phyloP scores from a whole-genome alignment of 1,140 invertebrate genomes.

The Holotrichia oblita region DNA sequence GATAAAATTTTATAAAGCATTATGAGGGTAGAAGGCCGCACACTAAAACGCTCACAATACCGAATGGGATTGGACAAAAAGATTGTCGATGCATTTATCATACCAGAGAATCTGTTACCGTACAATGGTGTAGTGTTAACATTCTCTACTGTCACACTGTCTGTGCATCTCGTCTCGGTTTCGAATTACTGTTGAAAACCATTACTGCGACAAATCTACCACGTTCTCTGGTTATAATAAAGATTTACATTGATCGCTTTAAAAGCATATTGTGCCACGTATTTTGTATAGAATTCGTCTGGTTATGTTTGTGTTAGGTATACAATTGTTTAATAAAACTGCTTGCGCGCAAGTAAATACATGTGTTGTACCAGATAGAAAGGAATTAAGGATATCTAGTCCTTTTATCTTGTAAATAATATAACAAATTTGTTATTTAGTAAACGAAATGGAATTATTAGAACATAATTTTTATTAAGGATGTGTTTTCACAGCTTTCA shows the following conservation, averaged over 20 bases:
- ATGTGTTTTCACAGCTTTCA: too few relatives aligned
- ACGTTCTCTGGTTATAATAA: conserved; percentile 25
- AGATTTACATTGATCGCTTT: conserved; percentile 8
- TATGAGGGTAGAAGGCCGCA: conserved; percentile 19
- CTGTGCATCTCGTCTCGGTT: conserved; percentile 28
- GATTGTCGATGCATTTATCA: conserved; percentile 23
- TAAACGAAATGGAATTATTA: too few relatives aligned
- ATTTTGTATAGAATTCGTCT: not conserved
- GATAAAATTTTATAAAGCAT: conserved; percentile 31
- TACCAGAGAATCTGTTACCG: conserved; percentile 20
- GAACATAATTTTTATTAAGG: too few relatives aligned
- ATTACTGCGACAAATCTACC: conserved; percentile 20
- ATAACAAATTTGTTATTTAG: too few relatives aligned
- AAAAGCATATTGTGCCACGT: not conserved
- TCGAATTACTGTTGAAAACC: conserved; percentile 31
- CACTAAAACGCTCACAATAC: not conserved
- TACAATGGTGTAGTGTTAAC: conserved; percentile 30
- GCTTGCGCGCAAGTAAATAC: too few relatives aligned
- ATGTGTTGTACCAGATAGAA: too few relatives aligned
- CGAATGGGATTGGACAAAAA: conserved; percentile 34
- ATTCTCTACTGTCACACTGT: not conserved
- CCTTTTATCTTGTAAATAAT: too few relatives aligned
- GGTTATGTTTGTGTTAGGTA: not conserved
- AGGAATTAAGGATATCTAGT: too few relatives aligned
- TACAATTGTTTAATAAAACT: not conserved